Base-by-base conservation (phyloP, 2,797 vertebrate genomes). In the Cebuella pygmaea region DNA sequence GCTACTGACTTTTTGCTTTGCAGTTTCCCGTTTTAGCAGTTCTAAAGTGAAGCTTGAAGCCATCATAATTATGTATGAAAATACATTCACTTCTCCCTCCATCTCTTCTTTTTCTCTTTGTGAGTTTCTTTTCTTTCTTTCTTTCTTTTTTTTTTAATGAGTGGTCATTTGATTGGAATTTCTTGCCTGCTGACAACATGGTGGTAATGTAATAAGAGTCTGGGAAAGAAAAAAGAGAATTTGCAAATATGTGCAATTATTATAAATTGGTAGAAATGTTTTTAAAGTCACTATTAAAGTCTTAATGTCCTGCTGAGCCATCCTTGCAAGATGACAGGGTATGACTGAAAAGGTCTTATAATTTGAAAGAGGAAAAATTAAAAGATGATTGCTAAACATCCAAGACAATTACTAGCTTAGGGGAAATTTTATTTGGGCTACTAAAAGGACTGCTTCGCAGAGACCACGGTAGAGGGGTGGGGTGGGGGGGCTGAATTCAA, bases 181-280 rank as follows among this genome's bases (percentile, higher is more conserved):
- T 72, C 67, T 94, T 86, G 30, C 41, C 59, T 78, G 44, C 41
- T 36, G 64, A 95, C 57, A 96, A 12, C 36, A 78, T 33, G 11
- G 39, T 76, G 44, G 24, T 61, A 84, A 48, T 39, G n/a, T 48
- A 79, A 59, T 94, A 88, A 91, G 46, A 55, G 5, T 27, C 26
- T 76, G 78, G 24, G 44, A 80, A 97, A 96, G 86, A 74, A 95
- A 78, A 75, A 88, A 92, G 1, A 39, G 79, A 92, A 97, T 13
- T 93, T 95, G 93, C 80, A 19, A 59, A 93, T 67, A 97, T 36
- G 4, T 80, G 0, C 46, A 64, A 90, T 88, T 44, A 85, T 9
- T 48, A 12, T 36, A 88, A 13, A 92, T 94, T 89, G 57, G 85
- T 90, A 86, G 52, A 57, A 83, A 57, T 39, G 0, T 93, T 92